Base-by-base conservation (phyloP, 2,113 vertebrate genomes). In the Oncorhynchus keta region DNA sequence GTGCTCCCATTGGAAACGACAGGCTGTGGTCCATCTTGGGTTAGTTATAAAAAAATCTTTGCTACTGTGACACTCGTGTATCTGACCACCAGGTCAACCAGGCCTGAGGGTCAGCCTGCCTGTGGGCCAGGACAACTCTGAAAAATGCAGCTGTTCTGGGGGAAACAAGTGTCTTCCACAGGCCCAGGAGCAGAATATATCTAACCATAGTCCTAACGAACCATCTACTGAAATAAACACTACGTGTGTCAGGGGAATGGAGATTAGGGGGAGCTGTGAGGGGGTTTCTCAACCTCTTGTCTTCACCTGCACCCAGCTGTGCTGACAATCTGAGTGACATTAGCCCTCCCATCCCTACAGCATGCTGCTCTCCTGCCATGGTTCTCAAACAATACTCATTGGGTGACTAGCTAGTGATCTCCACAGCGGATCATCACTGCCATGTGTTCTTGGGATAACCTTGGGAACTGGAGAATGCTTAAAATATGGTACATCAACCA, bases 121-220 rank as follows among this genome's bases (percentile, higher is more conserved):
- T 39, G 35, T 39, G 35, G 35, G 35, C 35, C 35, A 39, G 35
- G 35, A 8, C 0, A 39, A 39, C 35, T 11, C 8, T 45, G 8
- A 9, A 45, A 9, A 45, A 45, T 35, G 49, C 12, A 73, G 76
- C 69, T 79, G 78, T 67, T 62, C 73, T 51, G 51, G 73, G 67
- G 61, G 73, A 73, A 78, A 2, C 20, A 20, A 45, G 22, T 4
- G 13, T 48, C 6, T 32, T 66, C 1, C 76, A 55, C 18, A 18
- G 16, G 71, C 20, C 74, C 65, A 57, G 1, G 26, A 59, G 3
- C 12, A 35, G 32, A 6, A 35, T 35, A 35, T 35, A 6, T 35
- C 32, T 6, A 35, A 5, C 32, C 32, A 32, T 32, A 6, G 32
- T 35, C 32, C 32, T 57, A 18, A 57, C 51, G 4, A 57, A 18